Evolutionary conservation across 92 coral and sea anemone species (phyloP).

Genomic region (Palythoa caribaeorum): DNA sequence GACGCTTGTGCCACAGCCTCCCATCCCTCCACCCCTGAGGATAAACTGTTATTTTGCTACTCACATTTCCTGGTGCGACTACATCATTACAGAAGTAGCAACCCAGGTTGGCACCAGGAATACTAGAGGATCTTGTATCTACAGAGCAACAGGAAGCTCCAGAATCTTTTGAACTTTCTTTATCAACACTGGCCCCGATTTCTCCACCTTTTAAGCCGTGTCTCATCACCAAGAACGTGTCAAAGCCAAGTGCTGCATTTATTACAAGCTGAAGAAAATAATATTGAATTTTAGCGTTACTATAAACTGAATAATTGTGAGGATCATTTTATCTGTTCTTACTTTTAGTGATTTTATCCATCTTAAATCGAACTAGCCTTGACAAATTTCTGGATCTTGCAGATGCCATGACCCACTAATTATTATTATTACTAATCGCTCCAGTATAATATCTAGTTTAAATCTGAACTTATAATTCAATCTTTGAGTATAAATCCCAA

Average conservation of each 20-base stretch:
- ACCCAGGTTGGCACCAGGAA: slow-evolving; percentile 90
- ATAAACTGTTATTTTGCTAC: slow-evolving; percentile 28
- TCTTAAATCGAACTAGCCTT: too few species aligned
- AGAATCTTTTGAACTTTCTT: slow-evolving; percentile 44
- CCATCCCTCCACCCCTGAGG: neutral
- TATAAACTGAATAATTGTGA: too few species aligned
- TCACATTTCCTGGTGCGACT: slow-evolving; percentile 99
- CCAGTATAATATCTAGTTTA: too few species aligned
- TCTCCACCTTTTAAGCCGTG: slow-evolving; percentile 78
- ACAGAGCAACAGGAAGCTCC: neutral
- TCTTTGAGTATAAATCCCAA: neutral
- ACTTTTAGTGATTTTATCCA: too few species aligned
- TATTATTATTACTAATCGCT: too few species aligned
- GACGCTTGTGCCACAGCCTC: neutral
- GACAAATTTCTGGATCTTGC: too few species aligned
- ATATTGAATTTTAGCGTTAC: too few species aligned
- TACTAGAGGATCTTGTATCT: slow-evolving; percentile 40
- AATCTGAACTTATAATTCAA: too few species aligned
- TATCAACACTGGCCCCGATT: slow-evolving; percentile 3
- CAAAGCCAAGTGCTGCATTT: slow-evolving; percentile 97
- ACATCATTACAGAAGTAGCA: slow-evolving; percentile 99
- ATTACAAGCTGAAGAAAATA: slow-evolving; percentile 72
- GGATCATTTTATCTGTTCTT: too few species aligned
- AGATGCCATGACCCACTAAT: too few species aligned
- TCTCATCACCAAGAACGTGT: slow-evolving; percentile 98